Evolutionary conservation across 2,113 vertebrate genomes (phyloP).

Genomic region (Odocoileus virginianus): DNA sequence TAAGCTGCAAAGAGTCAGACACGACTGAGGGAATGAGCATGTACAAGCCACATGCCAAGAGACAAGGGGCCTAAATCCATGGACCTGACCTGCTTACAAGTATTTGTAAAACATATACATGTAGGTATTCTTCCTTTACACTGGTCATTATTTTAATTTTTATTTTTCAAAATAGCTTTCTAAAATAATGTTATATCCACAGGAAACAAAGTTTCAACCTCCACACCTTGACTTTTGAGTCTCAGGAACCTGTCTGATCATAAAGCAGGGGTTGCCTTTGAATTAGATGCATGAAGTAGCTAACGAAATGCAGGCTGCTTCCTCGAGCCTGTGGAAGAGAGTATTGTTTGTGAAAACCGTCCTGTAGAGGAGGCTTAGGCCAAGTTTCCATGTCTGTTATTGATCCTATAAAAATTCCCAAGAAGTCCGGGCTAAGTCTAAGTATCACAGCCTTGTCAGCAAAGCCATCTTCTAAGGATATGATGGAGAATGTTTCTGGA

Average conservation of each 20-base stretch:
- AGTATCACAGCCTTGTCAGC: background rate
- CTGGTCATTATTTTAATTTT: background rate
- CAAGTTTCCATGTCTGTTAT: background rate
- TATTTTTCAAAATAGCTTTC: background rate
- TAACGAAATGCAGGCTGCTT: background rate
- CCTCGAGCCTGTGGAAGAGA: background rate
- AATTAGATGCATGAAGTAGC: background rate
- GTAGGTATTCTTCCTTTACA: background rate
- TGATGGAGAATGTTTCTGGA: rapidly evolving
- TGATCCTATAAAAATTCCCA: background rate
- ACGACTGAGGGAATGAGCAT: background rate
- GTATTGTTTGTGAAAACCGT: background rate
- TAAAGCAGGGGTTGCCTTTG: background rate
- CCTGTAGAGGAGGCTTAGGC: background rate
- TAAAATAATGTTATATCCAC: no score
- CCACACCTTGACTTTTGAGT: background rate
- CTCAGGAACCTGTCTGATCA: background rate
- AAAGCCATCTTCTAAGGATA: rapidly evolving
- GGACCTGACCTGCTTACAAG: rapidly evolving
- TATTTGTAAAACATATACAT: background rate
- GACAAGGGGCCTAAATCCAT: rapidly evolving
- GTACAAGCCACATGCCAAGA: background rate
- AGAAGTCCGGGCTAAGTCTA: background rate
- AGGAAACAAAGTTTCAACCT: background rate
- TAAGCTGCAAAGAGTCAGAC: background rate